phyloP scores from a whole-genome alignment of 2,888 invertebrate species.

The Ametastegia equiseti region DNA sequence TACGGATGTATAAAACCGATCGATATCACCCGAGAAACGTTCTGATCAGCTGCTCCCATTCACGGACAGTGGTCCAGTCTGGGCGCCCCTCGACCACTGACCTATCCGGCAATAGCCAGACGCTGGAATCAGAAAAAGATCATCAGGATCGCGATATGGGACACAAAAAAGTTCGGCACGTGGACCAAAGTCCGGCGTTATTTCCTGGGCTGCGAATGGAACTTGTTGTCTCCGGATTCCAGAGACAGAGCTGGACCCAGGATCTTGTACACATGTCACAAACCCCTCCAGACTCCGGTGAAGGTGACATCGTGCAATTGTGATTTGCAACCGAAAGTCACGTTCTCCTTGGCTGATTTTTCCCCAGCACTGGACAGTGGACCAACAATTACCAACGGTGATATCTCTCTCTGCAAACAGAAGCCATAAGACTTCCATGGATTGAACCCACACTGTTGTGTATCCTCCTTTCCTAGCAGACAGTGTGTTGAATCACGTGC shows the following conservation, averaged over 20 bases:
- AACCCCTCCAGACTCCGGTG: background rate
- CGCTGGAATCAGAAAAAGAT: background rate
- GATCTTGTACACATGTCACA: background rate
- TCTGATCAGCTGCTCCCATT: background rate
- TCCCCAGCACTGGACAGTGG: background rate
- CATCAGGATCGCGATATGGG: background rate
- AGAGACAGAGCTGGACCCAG: background rate
- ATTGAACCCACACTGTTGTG: background rate
- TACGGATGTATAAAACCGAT: conserved; percentile 36
- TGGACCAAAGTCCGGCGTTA: background rate
- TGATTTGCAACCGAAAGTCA: background rate
- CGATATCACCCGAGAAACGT: background rate
- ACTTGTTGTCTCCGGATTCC: conserved; percentile 24
- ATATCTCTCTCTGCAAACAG: background rate
- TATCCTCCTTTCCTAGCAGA: background rate
- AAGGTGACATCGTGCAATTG: background rate
- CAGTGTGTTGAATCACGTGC: background rate
- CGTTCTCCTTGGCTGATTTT: conserved; percentile 24
- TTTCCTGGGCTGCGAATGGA: conserved; percentile 10
- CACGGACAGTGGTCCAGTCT: background rate
- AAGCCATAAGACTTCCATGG: background rate
- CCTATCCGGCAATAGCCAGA: conserved; percentile 25
- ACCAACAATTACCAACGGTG: background rate
- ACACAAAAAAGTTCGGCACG: conserved; percentile 9
- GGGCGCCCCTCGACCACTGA: conserved; percentile 36